Base-by-base conservation (phyloP, 2,888 invertebrate species). In the Ganaspis brasiliensis region DNA sequence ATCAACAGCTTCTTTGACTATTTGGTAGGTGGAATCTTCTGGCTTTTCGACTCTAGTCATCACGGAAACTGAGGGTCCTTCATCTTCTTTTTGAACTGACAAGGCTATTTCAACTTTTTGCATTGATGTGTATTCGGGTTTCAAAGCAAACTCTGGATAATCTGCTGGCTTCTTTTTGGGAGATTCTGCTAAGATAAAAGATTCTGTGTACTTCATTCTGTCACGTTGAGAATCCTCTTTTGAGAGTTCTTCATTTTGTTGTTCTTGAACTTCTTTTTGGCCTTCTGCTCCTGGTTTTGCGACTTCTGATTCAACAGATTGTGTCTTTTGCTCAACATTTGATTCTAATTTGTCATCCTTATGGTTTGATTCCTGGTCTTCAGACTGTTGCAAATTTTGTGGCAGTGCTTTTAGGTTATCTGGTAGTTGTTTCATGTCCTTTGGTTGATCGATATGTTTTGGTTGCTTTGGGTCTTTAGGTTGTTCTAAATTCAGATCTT, bases 21-120 rank as follows among this genome's bases (percentile, higher is more conserved):
- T 82, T 10, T 83, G 85, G 76, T 87, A 86, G 9, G 79, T 79
- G 31, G 82, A 81, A 6, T 79, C 83, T 12, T 84, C 83, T 31
- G 86, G 80, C 45, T 83, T 82, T 78, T 89, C 88, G 6, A 86
- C 78, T 72, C 84, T 85, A 57, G 90, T 90, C 74, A 85, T 86
- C 4, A 90, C 85, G 0, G 84, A 86, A n/a, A 90, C 87, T 14
- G 83, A 83, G 0, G 89, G 86, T 57, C 81, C 84, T 10, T 80
- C 76, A 1, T 87, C 74, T 61, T 86, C 83, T n/a, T 89, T 84
- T 73, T 85, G 84, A 3, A 91, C 86, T 2, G 87, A 87, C 75
- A 91, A 77, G 31, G 84, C 84, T 76, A 91, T 91, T 73, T 90
- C 90, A 6, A 91, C 86, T 78, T 87, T 89, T 52, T 88, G 86